Conservation (phyloP, 2,888 invertebrate genomes). For the Pachycephus smyrnensis region DNA sequence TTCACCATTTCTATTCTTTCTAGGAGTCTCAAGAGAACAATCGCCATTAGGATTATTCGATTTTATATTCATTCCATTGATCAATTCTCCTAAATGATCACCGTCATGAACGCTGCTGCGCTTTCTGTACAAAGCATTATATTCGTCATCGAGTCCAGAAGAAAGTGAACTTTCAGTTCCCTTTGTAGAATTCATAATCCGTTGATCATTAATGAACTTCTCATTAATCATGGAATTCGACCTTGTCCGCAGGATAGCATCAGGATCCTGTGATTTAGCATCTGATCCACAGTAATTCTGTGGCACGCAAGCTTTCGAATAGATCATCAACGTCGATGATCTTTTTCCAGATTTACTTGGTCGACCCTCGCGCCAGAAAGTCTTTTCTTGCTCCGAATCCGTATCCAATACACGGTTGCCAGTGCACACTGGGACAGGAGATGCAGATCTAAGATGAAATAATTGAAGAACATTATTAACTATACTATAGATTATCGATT, state of each 20-base stretch:
- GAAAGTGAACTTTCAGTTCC: slow-evolving; percentile 8
- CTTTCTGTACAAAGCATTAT: slow-evolving; percentile 29
- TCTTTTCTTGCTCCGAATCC: slow-evolving; percentile 31
- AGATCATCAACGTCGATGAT: slow-evolving; percentile 5
- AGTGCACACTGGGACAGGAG: not conserved
- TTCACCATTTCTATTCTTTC: not conserved
- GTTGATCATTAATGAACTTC: not conserved
- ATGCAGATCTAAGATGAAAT: not conserved
- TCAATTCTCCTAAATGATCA: not conserved
- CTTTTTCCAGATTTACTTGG: slow-evolving; percentile 12
- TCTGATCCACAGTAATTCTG: not conserved
- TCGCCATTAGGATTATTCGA: slow-evolving; percentile 18
- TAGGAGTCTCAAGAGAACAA: slow-evolving; percentile 18
- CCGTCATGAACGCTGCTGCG: slow-evolving; percentile 6
- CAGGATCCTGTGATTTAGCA: not conserved
- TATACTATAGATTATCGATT: not conserved
- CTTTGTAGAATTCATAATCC: not conserved
- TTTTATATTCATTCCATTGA: not conserved
- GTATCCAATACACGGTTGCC: slow-evolving; percentile 4
- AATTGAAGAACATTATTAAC: not conserved
- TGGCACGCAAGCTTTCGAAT: not conserved
- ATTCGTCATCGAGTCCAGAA: slow-evolving; percentile 29
- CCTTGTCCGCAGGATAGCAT: not conserved
- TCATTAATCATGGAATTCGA: not conserved
- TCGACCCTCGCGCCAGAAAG: slow-evolving; percentile 32